phyloP scores from a whole-genome alignment of 2,888 invertebrate species.

The Thereva unica region DNA sequence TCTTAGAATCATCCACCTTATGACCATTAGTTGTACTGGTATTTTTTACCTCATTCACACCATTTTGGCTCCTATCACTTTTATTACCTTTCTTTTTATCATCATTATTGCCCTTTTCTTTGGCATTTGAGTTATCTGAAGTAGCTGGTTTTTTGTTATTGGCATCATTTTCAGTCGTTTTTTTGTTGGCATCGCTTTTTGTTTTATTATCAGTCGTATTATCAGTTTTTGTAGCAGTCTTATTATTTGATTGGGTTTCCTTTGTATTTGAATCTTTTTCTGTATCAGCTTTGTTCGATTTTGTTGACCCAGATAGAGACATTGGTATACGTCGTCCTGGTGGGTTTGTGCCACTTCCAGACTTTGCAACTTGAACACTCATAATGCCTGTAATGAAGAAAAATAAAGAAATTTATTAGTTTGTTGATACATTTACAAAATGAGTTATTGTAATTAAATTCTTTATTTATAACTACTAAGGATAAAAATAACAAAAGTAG shows the following conservation, averaged over 20 bases:
- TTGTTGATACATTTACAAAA: neutral
- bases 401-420: slow-evolving; percentile 7
- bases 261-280: slow-evolving; percentile 6
- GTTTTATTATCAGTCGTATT: slow-evolving; percentile 11
- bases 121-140: neutral
- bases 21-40: slow-evolving; percentile 12
- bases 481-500: too few relatives aligned
- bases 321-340: slow-evolving; percentile 21
- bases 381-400: slow-evolving; percentile 14
- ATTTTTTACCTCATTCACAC: slow-evolving; percentile 12
- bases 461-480: too few relatives aligned
- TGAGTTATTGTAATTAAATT: neutral
- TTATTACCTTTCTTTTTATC: slow-evolving; percentile 24
- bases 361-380: slow-evolving; percentile 31
- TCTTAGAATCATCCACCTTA: neutral
- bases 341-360: slow-evolving; percentile 6
- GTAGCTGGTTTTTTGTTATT: slow-evolving; percentile 18
- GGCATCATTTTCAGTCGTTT: slow-evolving; percentile 12
- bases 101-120: slow-evolving; percentile 9
- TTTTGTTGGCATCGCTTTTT: slow-evolving; percentile 7
- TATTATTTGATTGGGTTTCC: neutral
- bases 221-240: slow-evolving; percentile 1
- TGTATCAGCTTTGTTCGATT: neutral
- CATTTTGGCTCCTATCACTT: slow-evolving; percentile 22
- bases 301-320: slow-evolving; percentile 6